Conservation (phyloP, 2,888 invertebrate species). For the Lomographa bimaculata region DNA sequence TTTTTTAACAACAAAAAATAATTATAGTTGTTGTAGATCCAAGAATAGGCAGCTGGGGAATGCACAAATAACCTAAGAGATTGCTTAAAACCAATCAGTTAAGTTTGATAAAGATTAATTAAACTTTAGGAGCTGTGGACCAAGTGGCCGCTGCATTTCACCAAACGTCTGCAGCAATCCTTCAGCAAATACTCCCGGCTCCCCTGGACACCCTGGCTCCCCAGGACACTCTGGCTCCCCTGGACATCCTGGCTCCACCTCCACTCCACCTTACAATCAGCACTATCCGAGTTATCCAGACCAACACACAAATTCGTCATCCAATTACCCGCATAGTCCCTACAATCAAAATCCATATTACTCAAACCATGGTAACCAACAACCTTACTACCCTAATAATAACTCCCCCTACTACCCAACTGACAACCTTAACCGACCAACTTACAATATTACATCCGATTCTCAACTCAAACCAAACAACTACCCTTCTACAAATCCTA, state of each 20-base stretch:
- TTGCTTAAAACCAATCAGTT: no score
- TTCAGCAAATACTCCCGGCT: slow-evolving; percentile 37
- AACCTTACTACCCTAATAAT: slow-evolving; percentile 20
- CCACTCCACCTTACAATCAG: slow-evolving; percentile 11
- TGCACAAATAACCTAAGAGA: no score
- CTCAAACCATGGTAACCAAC: slow-evolving; percentile 19
- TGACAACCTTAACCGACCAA: slow-evolving; percentile 13
- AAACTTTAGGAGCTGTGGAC: slow-evolving; percentile 74
- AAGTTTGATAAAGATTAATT: no score
- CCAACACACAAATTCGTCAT: slow-evolving; percentile 21
- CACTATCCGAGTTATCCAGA: slow-evolving; percentile 26
- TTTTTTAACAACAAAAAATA: no score
- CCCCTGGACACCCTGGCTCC: no score
- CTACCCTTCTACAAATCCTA: slow-evolving; percentile 2
- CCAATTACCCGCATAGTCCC: slow-evolving; percentile 27
- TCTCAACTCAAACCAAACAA: slow-evolving; percentile 23
- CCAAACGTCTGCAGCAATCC: slow-evolving; percentile 59
- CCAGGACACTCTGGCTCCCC: no score
- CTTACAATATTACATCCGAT: slow-evolving; percentile 24
- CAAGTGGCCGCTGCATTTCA: slow-evolving; percentile 55
- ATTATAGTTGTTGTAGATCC: no score
- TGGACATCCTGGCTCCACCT: slow-evolving; percentile 2
- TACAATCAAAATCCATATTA: slow-evolving; percentile 18
- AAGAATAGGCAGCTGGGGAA: no score
- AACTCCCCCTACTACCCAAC: slow-evolving; percentile 24